Percentiles rank a stretch among this genome's conserved stretches.
Evolutionary conservation across 2,797 vertebrate species (phyloP).

Genomic region (Pampus argenteus): DNA sequence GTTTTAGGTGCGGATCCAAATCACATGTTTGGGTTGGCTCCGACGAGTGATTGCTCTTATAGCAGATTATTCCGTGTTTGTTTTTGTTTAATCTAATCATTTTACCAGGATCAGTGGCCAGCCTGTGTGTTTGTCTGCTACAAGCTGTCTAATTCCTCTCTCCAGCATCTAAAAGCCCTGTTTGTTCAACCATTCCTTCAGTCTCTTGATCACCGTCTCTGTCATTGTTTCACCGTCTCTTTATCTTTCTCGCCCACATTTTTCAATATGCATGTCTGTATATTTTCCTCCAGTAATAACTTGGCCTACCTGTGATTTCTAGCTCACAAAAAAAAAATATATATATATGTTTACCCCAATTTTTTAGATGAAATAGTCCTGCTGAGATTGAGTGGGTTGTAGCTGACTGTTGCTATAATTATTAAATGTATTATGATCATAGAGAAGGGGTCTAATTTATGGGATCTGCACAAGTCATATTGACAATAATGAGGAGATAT

Average conservation of each 20-base stretch:
- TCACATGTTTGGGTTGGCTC: conserved; percentile 72
- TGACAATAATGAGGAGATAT: conserved; percentile 60
- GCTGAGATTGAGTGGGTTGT: conserved; percentile 14
- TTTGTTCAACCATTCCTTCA: conserved; percentile 59
- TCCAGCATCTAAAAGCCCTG: conserved; percentile 63
- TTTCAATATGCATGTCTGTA: conserved; percentile 41
- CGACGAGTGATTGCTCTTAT: conserved; percentile 77
- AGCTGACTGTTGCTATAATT: conserved; percentile 1
- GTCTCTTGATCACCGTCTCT: conserved; percentile 50
- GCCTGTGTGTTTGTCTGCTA: conserved; percentile 79
- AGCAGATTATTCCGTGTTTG: conserved; percentile 82
- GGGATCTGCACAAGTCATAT: conserved; percentile 47
- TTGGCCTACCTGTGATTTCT: conserved; percentile 3
- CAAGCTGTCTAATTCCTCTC: conserved; percentile 79
- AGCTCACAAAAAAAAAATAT: neutral
- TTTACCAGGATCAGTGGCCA: conserved; percentile 80
- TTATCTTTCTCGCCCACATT: conserved; percentile 36
- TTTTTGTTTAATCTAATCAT: conserved; percentile 84
- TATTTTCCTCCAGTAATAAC: conserved; percentile 16
- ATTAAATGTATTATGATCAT: conserved; percentile 50
- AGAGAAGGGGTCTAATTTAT: conserved; percentile 50
- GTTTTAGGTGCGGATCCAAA: conserved; percentile 79
- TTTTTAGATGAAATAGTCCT: conserved; percentile 10
- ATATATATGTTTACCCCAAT: neutral
- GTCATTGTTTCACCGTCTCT: conserved; percentile 60